Conservation (phyloP, 2,797 vertebrate species). For the Diplodus sargus region DNA sequence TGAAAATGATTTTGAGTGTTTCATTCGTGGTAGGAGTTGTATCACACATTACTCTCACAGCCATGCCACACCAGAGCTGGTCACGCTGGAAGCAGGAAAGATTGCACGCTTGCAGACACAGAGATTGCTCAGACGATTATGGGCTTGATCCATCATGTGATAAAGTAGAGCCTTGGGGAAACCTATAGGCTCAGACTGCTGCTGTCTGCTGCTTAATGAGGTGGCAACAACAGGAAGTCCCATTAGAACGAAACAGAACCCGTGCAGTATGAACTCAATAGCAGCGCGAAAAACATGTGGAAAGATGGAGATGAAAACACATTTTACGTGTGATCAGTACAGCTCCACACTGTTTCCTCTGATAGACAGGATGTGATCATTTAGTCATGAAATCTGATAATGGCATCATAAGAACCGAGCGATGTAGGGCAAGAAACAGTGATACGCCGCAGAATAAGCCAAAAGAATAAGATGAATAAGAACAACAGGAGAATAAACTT, state of each 20-base stretch:
- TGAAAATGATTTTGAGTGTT: not conserved
- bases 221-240: slow-evolving; percentile 44
- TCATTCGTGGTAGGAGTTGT: not conserved
- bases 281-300: not conserved
- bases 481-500: not conserved
- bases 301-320: not conserved
- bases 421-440: not conserved
- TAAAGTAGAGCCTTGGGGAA: slow-evolving; percentile 45
- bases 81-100: not conserved
- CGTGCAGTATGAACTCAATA: not conserved
- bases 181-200: slow-evolving; percentile 42
- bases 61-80: not conserved
- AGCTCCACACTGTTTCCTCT: not conserved
- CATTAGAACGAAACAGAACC: slow-evolving; percentile 25
- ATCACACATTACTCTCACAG: not conserved
- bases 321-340: not conserved
- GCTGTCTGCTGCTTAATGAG: slow-evolving; percentile 57
- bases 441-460: not conserved
- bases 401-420: not conserved
- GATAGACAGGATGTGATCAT: not conserved
- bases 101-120: slow-evolving; percentile 34
- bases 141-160: slow-evolving; percentile 64
- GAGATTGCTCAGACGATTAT: slow-evolving; percentile 50
- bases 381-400: not conserved
- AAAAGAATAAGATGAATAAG: not conserved